A percentile compares a stretch with the other conserved stretches of the same genome.
phyloP scores from a whole-genome alignment of 2,888 invertebrate species.

The Cephalotes varians region DNA sequence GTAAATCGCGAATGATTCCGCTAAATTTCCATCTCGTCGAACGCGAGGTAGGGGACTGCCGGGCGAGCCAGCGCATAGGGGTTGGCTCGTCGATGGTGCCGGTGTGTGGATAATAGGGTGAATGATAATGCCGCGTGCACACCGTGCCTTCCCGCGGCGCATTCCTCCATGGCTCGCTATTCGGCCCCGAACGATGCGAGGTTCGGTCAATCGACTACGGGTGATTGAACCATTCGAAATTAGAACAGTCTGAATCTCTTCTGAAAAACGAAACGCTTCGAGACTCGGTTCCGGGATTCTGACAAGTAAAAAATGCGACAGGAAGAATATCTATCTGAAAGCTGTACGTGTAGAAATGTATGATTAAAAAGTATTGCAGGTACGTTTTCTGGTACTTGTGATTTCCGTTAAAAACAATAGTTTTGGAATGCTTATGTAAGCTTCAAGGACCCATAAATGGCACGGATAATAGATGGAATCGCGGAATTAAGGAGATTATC shows the following conservation, averaged over 20 bases:
- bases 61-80: conserved; percentile 61
- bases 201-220: conserved; percentile 42
- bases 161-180: conserved; percentile 59
- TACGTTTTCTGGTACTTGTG: background rate
- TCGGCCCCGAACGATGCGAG: conserved; percentile 4
- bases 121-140: conserved; percentile 80
- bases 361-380: conserved; percentile 25
- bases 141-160: conserved; percentile 64
- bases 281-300: background rate
- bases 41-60: conserved; percentile 65
- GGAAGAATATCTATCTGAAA: conserved; percentile 16
- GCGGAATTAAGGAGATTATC: conserved; percentile 51
- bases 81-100: conserved; percentile 74
- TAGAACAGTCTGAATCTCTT: background rate
- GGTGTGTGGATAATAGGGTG: conserved; percentile 79
- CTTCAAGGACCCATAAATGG: conserved; percentile 32
- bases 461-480: conserved; percentile 52
- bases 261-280: background rate
- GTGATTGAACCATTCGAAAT: conserved; percentile 10
- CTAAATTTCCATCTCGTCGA: conserved; percentile 80
- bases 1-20: conserved; percentile 79
- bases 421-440: conserved; percentile 34
- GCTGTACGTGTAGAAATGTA: background rate
- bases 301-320: background rate
- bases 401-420: conserved; percentile 46